Percentiles rank a stretch among this genome's conserved stretches.
These are phyloP conservation scores for Steinernema hermaphroditum DNA, from an alignment of 2,888 invertebrate species.

Conservation along the genomic window DNA sequence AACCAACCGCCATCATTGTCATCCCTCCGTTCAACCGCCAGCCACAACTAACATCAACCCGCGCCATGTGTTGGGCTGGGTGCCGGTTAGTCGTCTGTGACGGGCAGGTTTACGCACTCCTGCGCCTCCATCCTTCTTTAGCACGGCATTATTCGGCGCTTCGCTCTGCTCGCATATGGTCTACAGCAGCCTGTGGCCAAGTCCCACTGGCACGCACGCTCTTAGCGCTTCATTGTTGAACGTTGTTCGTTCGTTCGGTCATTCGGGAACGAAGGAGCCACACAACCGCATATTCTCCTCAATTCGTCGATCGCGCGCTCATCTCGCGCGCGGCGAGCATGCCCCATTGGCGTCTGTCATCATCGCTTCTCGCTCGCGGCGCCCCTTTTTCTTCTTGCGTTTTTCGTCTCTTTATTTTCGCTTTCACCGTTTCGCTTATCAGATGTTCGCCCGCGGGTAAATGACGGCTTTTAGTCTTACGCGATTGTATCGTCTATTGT, in stretches of 20 bases:
- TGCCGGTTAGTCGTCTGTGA: conserved; percentile 19
- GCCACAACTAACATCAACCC: conserved; percentile 6
- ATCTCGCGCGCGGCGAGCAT: conserved; percentile 28
- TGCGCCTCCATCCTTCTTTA: not conserved
- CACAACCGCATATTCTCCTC: conserved; percentile 26
- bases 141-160: not conserved
- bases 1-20: conserved; percentile 22
- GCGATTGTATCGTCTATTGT: no score
- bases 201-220: not conserved
- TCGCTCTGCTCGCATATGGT: conserved; percentile 17
- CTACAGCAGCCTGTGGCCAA: not conserved
- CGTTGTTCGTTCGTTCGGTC: not conserved
- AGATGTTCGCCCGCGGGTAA: conserved; percentile 21
- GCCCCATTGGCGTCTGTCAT: conserved; percentile 26
- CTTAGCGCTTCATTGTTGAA: conserved; percentile 20
- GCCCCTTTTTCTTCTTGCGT: conserved; percentile 13
- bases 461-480: not conserved
- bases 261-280: conserved; percentile 18
- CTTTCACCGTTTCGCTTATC: conserved; percentile 27
- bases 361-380: conserved; percentile 19
- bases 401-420: conserved; percentile 27
- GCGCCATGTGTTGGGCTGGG: conserved; percentile 22
- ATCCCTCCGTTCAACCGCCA: conserved; percentile 22
- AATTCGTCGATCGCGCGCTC: conserved; percentile 16
- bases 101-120: conserved; percentile 16